A percentile compares a stretch with the other conserved stretches of the same genome.
These are phyloP conservation scores for Helicolenus hilgendorfi DNA, from an alignment of 2,797 vertebrate genomes.

Conservation along the genomic window DNA sequence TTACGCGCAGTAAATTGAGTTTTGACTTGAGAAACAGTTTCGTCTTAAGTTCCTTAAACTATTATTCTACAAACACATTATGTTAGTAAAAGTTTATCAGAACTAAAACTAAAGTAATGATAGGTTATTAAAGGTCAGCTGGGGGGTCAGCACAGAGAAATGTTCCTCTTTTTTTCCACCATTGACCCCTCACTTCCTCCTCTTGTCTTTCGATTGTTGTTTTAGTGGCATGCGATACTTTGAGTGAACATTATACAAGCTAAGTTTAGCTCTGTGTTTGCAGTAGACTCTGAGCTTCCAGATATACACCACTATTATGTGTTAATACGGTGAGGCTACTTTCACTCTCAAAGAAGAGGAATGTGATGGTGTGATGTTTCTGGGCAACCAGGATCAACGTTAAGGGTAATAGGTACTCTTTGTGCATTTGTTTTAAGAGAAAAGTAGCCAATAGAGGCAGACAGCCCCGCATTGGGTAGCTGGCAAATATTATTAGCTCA, in stretches of 20 bases:
- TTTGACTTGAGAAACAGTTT: background rate
- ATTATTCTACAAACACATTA: background rate
- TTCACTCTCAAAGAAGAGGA: conserved; percentile 25
- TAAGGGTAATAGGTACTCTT: background rate
- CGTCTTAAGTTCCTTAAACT: background rate
- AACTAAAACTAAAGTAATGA: background rate
- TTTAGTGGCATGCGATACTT: conserved; percentile 68
- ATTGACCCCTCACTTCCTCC: conserved; percentile 14
- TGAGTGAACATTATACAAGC: conserved; percentile 38
- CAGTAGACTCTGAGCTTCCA: conserved; percentile 22
- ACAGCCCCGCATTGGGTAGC: background rate
- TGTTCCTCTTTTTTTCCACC: conserved; percentile 4
- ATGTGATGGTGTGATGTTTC: conserved; percentile 38
- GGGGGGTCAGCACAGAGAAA: background rate
- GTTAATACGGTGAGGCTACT: conserved; percentile 20
- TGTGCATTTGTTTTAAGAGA: background rate
- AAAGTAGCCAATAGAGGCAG: background rate
- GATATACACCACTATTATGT: conserved; percentile 5
- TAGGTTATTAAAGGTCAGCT: conserved; percentile 1
- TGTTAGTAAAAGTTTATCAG: background rate
- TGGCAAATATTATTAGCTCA: background rate
- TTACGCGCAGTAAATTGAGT: background rate
- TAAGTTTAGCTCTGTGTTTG: conserved; percentile 75
- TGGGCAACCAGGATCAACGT: conserved; percentile 26
- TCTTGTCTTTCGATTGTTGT: conserved; percentile 58